Evolutionary conservation across 2,888 invertebrate genomes (phyloP), one percentile per base, ranked within the genome.

Genomic region (Eupeodes luniger): DNA sequence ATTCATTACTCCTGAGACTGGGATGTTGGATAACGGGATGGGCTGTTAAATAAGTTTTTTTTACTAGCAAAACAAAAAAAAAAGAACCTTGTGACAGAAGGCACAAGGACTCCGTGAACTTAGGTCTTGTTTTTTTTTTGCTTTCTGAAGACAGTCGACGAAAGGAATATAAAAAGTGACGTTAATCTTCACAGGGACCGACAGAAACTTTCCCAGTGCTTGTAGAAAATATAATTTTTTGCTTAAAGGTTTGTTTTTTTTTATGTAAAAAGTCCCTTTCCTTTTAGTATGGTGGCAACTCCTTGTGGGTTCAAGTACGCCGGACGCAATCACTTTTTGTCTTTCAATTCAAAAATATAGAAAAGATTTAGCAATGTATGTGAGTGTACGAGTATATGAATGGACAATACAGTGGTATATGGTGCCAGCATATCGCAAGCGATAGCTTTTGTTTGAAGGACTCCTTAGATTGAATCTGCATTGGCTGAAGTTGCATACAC

Each of bases 1-100:
- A 87, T 87, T 83, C 87, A 87, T 87, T 87, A 83, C 83, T 83
- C 80, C 79, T 27, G 72, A 76, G 86, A 76, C 83, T 55, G 34
- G 70, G 66, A 34, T 51, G 49, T n/a, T 67, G 49, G 66, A 9
- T 44, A 27, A 66, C 12, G 14, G 44, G 53, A 75, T 76, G 66
- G 53, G 64, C 66, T 47, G 62, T 57, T 57, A 81, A 85, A 70
- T 72, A 78, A 40, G 5, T 27, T 51, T 44, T 59, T 59, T 12
- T 67, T 16, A 40, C 40, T 47, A 7, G 9, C 11, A 7, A 27
- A 19, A 19, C 2, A 44, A 40, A 7, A 27, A 62, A 55, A 34
- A 47, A 51, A 67, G 34, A 53, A 59, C 36, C 66, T 76, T 74
- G 66, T 44, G 61, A 76, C 53, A 61, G 53, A 49, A 70, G 61